These are phyloP conservation scores for Agapornis canus DNA, from an alignment of 2,797 vertebrate genomes.

Conservation along the genomic window DNA sequence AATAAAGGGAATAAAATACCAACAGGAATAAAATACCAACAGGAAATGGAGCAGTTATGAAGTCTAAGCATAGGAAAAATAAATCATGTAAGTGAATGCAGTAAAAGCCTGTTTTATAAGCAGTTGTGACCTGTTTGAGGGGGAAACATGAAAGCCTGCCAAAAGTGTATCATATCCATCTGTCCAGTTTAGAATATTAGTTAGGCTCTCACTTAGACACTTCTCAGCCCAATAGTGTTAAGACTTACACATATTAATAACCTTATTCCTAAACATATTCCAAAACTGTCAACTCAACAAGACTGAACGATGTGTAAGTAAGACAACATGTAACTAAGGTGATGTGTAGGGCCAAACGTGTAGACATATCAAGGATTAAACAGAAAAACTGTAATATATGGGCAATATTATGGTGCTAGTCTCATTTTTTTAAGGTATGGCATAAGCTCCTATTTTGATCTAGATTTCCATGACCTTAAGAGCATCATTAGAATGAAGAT, in stretches of 20 bases:
- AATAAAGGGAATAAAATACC: background rate
- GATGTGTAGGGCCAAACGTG: background rate
- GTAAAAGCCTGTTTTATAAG: constrained; percentile 39
- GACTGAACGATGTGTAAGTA: background rate
- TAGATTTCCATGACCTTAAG: background rate
- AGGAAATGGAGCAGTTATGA: constrained; percentile 2
- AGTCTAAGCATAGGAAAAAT: background rate
- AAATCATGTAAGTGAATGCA: background rate
- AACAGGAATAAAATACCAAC: background rate
- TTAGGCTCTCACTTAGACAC: background rate
- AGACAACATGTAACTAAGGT: background rate
- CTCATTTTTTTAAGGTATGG: background rate
- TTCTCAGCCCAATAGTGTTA: background rate
- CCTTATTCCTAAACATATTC: background rate
- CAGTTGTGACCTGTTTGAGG: constrained; percentile 32
- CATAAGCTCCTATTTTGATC: background rate
- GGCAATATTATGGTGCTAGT: background rate
- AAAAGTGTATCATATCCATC: constrained; percentile 22
- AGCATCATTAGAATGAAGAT: background rate
- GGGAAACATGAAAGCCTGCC: constrained; percentile 20
- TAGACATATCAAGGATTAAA: background rate
- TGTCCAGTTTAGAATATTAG: constrained; percentile 12
- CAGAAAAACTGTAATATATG: background rate
- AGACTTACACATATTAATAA: background rate
- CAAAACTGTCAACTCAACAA: background rate